Base-by-base conservation (phyloP, 2,113 vertebrate species). In the Beaufortia kweichowensis region DNA sequence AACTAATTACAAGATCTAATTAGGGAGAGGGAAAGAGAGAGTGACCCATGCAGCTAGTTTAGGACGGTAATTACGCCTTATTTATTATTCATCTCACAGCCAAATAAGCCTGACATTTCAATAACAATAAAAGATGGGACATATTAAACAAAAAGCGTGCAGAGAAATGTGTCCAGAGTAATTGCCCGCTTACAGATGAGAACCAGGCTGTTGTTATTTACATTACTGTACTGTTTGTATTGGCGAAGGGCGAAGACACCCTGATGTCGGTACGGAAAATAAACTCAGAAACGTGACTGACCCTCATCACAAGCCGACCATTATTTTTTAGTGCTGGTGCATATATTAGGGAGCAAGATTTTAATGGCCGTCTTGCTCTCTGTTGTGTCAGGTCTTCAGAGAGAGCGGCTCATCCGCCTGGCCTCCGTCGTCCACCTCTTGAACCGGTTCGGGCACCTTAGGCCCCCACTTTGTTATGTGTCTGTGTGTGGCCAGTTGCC, bases 1-100 rank as follows among this genome's bases (percentile, higher is more conserved):
- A 95, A 95, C 95, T 96, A 98, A 99, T 97, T 96, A 96, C 94
- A 93, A 94, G 93, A 96, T 95, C 95, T 95, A 97, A 98, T 98
- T 99, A 98, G 95, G 95, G 93, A 92, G 93, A 84, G 89, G 90
- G 92, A 91, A 92, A 90, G 90, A 93, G 91, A 89, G 29, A 80
- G 91, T 95, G 95, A 96, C 93, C 92, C 90, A 86, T 92, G 88
- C 94, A 92, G 92, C 94, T 94, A 92, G 91, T 94, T 89, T 93
- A 96, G 94, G 95, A 94, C 94, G 93, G 93, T 96, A 95, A 98
- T 98, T 98, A 96, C 88, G 91, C 89, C 93, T 95, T 95, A 97
- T 98, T 96, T 96, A 98, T 98, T 97, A 97, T 98, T 98, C 95
- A 97, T 97, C 92, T 93, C 92, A 91, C 91, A 93, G 93, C 93